Evolutionary conservation across 2,113 vertebrate genomes (phyloP).

Genomic region (Myotis yumanensis): DNA sequence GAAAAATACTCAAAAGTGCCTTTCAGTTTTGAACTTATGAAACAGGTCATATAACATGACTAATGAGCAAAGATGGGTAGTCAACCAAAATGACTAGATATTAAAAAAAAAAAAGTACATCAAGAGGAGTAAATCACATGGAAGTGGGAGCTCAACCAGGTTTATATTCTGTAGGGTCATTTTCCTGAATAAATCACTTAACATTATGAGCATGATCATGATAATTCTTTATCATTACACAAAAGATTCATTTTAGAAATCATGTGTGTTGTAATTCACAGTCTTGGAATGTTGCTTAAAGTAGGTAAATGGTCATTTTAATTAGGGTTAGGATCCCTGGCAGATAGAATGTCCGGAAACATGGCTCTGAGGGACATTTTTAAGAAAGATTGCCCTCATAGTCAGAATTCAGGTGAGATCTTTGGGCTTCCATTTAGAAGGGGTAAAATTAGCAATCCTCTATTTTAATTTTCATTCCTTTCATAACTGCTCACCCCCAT

Average conservation of each 20-base stretch:
- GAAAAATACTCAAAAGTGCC: background rate
- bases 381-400: slow-evolving; percentile 93
- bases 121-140: background rate
- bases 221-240: background rate
- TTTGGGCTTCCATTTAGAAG: background rate
- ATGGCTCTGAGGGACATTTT: slow-evolving; percentile 96
- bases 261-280: background rate
- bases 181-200: slow-evolving; percentile 4
- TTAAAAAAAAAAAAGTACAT: background rate
- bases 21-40: background rate
- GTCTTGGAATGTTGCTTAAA: background rate
- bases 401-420: slow-evolving; percentile 88
- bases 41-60: background rate
- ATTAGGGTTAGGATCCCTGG: background rate
- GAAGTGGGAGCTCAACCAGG: background rate
- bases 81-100: background rate
- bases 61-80: background rate
- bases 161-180: background rate
- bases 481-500: background rate
- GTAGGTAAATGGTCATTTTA: background rate
- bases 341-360: background rate
- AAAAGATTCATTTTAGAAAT: background rate
- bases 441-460: background rate
- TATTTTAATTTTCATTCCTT: background rate
- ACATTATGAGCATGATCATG: background rate